Conservation (phyloP, 2,113 vertebrate species). For the Rafetus swinhoei region DNA sequence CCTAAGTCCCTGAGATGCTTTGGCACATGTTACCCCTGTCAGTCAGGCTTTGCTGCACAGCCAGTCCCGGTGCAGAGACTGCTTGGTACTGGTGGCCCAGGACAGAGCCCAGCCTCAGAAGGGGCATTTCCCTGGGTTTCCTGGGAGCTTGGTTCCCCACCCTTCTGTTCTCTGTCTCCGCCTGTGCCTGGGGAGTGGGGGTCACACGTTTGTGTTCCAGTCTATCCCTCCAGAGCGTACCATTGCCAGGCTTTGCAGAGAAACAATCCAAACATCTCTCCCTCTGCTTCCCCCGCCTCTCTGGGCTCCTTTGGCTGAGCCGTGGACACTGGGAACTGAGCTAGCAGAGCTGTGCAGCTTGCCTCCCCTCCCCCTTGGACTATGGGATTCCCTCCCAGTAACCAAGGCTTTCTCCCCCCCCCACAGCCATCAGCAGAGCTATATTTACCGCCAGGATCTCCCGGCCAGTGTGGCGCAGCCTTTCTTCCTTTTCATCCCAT, state of each 20-base stretch:
- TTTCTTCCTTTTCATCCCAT: conserved; percentile 70
- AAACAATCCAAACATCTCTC: neutral
- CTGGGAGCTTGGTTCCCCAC: neutral
- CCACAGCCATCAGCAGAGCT: neutral
- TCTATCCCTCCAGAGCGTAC: neutral
- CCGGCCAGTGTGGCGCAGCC: neutral
- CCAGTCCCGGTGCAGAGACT: neutral
- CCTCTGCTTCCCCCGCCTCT: rapidly evolving
- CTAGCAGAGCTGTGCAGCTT: neutral
- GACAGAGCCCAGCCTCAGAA: neutral
- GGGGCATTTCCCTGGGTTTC: neutral
- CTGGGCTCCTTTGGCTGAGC: neutral
- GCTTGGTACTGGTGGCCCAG: neutral
- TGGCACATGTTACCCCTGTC: neutral
- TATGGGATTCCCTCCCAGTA: neutral
- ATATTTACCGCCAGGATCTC: neutral
- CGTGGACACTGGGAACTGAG: neutral
- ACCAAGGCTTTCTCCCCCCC: neutral
- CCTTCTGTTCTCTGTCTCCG: neutral
- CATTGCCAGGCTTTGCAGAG: neutral
- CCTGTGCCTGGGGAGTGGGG: neutral
- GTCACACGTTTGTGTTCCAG: neutral
- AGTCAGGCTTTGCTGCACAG: neutral
- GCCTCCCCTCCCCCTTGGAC: no score
- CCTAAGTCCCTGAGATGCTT: neutral